These are phyloP conservation scores for Synanthedon formicaeformis DNA, from an alignment of 2,888 invertebrate species.

Conservation along the genomic window DNA sequence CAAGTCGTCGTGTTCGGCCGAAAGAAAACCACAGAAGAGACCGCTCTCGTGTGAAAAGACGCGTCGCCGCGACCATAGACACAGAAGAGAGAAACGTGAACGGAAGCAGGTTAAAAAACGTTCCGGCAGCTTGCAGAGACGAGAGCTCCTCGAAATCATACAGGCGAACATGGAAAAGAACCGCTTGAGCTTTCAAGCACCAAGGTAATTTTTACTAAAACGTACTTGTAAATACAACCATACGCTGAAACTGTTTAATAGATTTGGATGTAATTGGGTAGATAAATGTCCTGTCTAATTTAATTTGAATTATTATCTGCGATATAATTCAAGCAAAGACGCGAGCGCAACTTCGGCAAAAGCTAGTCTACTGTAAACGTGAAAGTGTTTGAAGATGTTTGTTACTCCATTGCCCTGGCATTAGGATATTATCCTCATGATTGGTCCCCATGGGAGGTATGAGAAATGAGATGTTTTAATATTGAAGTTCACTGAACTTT, in stretches of 20 bases:
- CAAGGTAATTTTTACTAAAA: slow-evolving; percentile 67
- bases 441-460: too few relatives aligned
- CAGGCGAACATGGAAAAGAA: slow-evolving; percentile 93
- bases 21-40: slow-evolving; percentile 37
- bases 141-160: slow-evolving; percentile 87
- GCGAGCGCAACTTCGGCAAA: too few relatives aligned
- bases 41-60: slow-evolving; percentile 24
- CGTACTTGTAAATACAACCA: too few relatives aligned
- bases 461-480: too few relatives aligned
- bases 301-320: too few relatives aligned
- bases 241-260: neutral
- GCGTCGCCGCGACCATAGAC: slow-evolving; percentile 47
- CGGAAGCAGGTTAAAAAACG: slow-evolving; percentile 70
- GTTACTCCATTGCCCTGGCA: too few relatives aligned
- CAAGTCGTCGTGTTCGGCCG: slow-evolving; percentile 57
- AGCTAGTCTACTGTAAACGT: too few relatives aligned
- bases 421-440: too few relatives aligned
- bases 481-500: too few relatives aligned
- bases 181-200: slow-evolving; percentile 85
- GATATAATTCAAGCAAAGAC: too few relatives aligned
- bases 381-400: too few relatives aligned
- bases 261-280: neutral
- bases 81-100: slow-evolving; percentile 60
- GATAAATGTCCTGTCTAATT: too few relatives aligned
- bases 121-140: slow-evolving; percentile 81